Evolutionary conservation across 2,113 vertebrate species (phyloP), one percentile per base, ranked within the genome.

Genomic region (Bucco capensis): DNA sequence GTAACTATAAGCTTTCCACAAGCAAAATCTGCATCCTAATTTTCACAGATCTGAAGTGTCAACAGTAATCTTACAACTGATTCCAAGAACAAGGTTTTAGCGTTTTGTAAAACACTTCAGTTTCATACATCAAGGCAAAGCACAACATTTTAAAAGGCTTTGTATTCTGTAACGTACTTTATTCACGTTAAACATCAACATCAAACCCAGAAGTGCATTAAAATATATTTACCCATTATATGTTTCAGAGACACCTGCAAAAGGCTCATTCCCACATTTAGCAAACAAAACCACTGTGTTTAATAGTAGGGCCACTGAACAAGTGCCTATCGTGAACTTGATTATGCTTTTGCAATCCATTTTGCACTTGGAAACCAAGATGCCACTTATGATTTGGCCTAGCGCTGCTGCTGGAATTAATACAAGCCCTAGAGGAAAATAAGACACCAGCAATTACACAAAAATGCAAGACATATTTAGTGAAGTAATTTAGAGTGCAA

Each of bases 371-470:
- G 98, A 98, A 95, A 98, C 92, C 92, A 98, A 88, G 79, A 96
- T 5, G 51, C 98, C 98, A 95, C 98, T 98, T 95, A 98, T 89
- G 81, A 98, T n/a, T 96, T 98, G 98, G 86, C 98, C 98, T 79
- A 98, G 78, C 23, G 97, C 97, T 86, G 98, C 98, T 96, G 96
- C 98, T 89, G 98, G 98, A 93, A 98, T 95, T 95, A 98, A 92
- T 81, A 97, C 89, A 95, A 97, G 92, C 27, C 98, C 98, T 98
- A 93, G 73, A 65, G 73, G 82, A 86, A 97, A 97, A 97, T n/a
- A 94, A 97, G 71, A 89, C 25, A 96, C 14, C 69, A 70, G 53
- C 18, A 92, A 53, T 96, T 86, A 96, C 28, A 95, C 81, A 65
- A 75, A 76, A 94, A 72, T 46, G 28, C 31, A 92, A 88, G 19